Percentiles rank a stretch among this genome's conserved stretches.
Evolutionary conservation across 2,113 vertebrate genomes (phyloP).

Genomic region (Buteo buteo): DNA sequence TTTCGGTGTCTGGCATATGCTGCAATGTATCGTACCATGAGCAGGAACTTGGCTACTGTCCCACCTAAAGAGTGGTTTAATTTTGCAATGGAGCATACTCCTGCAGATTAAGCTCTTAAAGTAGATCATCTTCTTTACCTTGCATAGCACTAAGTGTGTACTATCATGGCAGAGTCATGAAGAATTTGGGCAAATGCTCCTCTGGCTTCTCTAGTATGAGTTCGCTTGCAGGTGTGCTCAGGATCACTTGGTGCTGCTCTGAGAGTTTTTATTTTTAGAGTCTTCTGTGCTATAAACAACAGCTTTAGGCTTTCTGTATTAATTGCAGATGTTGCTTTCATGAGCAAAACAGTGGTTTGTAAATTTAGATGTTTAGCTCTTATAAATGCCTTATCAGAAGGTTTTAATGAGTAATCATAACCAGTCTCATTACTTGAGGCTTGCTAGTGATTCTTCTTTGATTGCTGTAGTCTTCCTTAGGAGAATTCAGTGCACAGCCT

Average conservation of each 20-base stretch:
- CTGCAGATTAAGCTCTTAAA: background rate
- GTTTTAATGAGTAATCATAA: background rate
- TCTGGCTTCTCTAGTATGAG: background rate
- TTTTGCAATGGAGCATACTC: background rate
- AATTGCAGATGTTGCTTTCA: background rate
- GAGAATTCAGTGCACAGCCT: background rate
- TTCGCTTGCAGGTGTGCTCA: background rate
- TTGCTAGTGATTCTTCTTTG: background rate
- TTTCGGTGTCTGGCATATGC: background rate
- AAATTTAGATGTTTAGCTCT: background rate
- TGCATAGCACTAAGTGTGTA: background rate
- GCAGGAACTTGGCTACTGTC: background rate
- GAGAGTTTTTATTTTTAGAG: background rate
- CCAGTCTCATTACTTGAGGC: background rate
- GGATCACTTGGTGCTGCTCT: background rate
- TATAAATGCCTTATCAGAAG: background rate
- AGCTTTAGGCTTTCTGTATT: background rate
- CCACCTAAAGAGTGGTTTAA: background rate
- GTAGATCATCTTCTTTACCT: background rate
- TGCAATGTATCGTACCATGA: fast-evolving
- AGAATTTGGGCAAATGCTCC: background rate
- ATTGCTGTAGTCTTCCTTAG: background rate
- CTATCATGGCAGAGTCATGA: background rate
- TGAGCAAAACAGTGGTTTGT: background rate
- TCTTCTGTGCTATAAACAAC: background rate